These are phyloP conservation scores for Ryuthela nishihirai DNA, from an alignment of 2,888 invertebrate genomes.

Conservation along the genomic window DNA sequence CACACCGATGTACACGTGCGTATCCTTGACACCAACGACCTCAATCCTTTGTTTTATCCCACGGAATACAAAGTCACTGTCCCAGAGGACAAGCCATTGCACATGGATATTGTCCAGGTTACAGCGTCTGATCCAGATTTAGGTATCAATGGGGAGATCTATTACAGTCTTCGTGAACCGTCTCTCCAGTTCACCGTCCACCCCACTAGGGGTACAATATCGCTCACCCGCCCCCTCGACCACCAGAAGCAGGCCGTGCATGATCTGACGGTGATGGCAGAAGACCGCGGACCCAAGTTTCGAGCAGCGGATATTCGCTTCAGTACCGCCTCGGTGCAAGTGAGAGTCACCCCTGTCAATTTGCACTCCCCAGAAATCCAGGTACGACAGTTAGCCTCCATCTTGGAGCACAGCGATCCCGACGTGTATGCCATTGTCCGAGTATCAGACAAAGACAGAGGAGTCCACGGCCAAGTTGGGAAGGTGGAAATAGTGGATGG, in stretches of 20 bases:
- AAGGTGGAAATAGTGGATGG: slow-evolving; percentile 80
- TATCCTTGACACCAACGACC: slow-evolving; percentile 81
- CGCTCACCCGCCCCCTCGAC: slow-evolving; percentile 69
- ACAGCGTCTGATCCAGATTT: slow-evolving; percentile 93
- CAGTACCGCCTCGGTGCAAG: slow-evolving; percentile 58
- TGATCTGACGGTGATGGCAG: slow-evolving; percentile 73
- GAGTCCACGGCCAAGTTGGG: slow-evolving; percentile 77
- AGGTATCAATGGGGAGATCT: slow-evolving; percentile 94
- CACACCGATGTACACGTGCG: slow-evolving; percentile 68
- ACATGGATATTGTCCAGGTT: slow-evolving; percentile 64
- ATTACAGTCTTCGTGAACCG: slow-evolving; percentile 65
- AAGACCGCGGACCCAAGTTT: slow-evolving; percentile 72
- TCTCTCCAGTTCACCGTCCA: slow-evolving; percentile 83
- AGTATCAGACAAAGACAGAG: slow-evolving; percentile 76
- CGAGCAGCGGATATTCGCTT: slow-evolving; percentile 22
- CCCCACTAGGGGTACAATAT: slow-evolving; percentile 83
- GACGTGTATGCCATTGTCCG: slow-evolving; percentile 86
- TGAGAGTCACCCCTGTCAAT: slow-evolving; percentile 69
- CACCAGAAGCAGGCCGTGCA: slow-evolving; percentile 21
- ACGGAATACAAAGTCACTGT: slow-evolving; percentile 75
- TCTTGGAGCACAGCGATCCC: slow-evolving; percentile 63
- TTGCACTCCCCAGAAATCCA: slow-evolving; percentile 78
- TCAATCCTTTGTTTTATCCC: slow-evolving; percentile 89
- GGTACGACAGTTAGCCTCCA: slow-evolving; percentile 72
- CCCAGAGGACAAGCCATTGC: slow-evolving; percentile 80